phyloP scores from a whole-genome alignment of 2,797 vertebrate species.

The Myripristis murdjan region DNA sequence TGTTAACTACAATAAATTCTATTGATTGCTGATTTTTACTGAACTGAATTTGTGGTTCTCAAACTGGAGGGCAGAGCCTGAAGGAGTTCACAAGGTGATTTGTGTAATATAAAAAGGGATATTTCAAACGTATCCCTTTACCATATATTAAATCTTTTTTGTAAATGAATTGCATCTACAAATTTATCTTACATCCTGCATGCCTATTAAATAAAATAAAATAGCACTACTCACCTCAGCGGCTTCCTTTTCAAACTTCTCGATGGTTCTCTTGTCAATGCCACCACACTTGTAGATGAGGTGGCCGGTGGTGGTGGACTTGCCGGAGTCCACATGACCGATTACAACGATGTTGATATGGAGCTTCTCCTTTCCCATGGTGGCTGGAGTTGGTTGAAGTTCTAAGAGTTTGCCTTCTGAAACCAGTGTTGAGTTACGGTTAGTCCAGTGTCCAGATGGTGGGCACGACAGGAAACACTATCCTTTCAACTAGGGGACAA shows the following conservation, averaged over 20 bases:
- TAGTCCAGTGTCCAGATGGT: not conserved
- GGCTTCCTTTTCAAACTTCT: constrained; percentile 98
- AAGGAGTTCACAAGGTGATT: no score
- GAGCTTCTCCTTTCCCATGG: constrained; percentile 97
- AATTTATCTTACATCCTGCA: no score
- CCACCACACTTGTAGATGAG: constrained; percentile 98
- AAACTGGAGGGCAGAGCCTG: no score
- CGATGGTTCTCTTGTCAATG: constrained; percentile 97
- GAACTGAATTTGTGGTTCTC: no score
- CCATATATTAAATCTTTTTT: no score
- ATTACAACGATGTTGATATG: constrained; percentile 99
- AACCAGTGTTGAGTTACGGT: constrained; percentile 47
- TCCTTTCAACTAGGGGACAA: not conserved
- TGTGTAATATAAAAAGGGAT: no score
- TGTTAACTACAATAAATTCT: no score
- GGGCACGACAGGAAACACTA: not conserved
- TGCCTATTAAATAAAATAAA: no score
- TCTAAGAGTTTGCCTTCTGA: constrained; percentile 34
- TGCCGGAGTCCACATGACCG: constrained; percentile 97
- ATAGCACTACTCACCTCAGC: constrained; percentile 88
- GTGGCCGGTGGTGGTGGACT: constrained; percentile 97
- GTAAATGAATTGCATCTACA: no score
- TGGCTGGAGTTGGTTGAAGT: constrained; percentile 39
- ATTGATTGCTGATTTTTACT: no score
- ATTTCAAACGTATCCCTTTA: no score